A percentile compares a stretch with the other conserved stretches of the same genome.
Conservation (phyloP, 2,888 invertebrate genomes). For the Camponotus fellah region DNA sequence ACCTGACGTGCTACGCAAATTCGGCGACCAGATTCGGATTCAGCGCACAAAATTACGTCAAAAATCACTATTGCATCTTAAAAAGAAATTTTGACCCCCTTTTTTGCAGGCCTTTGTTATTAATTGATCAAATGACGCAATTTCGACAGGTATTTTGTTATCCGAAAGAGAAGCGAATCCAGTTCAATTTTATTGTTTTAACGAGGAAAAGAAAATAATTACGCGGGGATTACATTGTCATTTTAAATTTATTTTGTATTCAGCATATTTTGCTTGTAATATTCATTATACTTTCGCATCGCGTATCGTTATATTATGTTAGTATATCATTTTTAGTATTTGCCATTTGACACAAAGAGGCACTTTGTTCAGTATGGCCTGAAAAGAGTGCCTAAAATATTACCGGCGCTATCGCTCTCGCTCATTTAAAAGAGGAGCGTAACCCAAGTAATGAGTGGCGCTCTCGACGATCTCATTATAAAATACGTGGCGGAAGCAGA, state of each 20-base stretch:
- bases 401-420: slow-evolving; percentile 9
- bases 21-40: too few species aligned
- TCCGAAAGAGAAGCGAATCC: background rate
- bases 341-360: slow-evolving; percentile 30
- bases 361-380: slow-evolving; percentile 32
- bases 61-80: too few species aligned
- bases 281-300: background rate
- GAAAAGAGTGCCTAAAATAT: slow-evolving; percentile 45
- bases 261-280: background rate
- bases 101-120: too few species aligned
- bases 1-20: too few species aligned
- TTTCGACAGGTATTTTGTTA: background rate
- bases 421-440: slow-evolving; percentile 26
- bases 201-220: background rate
- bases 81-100: too few species aligned
- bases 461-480: slow-evolving; percentile 46
- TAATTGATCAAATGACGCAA: background rate
- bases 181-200: background rate
- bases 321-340: slow-evolving; percentile 16
- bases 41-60: too few species aligned
- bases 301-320: background rate
- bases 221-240: background rate
- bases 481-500: slow-evolving; percentile 52
- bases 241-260: background rate
- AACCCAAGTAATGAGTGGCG: slow-evolving; percentile 44